phyloP scores from a whole-genome alignment of 2,888 invertebrate genomes.

The Serrognathus titanus region DNA sequence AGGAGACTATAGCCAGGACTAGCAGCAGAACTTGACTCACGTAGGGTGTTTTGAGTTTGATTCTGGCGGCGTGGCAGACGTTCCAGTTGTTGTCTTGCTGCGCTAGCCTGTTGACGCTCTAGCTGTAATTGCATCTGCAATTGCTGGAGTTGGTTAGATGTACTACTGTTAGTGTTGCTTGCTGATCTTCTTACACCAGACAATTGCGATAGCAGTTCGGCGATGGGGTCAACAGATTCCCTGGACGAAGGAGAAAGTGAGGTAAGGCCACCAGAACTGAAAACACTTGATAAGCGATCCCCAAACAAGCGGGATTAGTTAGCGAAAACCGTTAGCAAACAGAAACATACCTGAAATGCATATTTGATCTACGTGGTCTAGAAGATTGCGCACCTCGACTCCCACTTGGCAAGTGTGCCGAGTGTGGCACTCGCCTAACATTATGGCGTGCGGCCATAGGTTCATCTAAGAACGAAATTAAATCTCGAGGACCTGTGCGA shows the following conservation, averaged over 20 bases:
- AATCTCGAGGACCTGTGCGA: constrained; percentile 74
- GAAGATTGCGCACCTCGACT: constrained; percentile 40
- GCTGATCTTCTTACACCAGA: constrained; percentile 83
- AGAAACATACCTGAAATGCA: constrained; percentile 76
- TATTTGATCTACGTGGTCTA: constrained; percentile 83
- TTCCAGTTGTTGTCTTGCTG: constrained; percentile 85
- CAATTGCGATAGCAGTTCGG: constrained; percentile 91
- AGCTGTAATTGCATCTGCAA: constrained; percentile 93
- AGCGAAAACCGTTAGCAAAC: constrained; percentile 5
- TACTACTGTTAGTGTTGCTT: constrained; percentile 53
- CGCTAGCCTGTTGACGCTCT: constrained; percentile 83
- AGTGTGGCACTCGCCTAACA: constrained; percentile 48
- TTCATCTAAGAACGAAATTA: constrained; percentile 91
- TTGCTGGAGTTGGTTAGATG: constrained; percentile 84
- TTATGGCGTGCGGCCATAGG: constrained; percentile 61
- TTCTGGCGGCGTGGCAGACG: constrained; percentile 80
- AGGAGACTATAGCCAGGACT: constrained; percentile 34
- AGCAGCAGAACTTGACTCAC: constrained; percentile 52
- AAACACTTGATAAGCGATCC: constrained; percentile 41
- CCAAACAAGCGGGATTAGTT: constrained; percentile 13
- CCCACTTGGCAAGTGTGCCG: constrained; percentile 45
- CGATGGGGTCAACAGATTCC: constrained; percentile 94
- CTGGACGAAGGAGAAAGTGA: constrained; percentile 84
- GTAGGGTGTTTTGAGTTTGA: constrained; percentile 49
- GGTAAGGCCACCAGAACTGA: constrained; percentile 80